phyloP scores from a whole-genome alignment of 2,113 vertebrate genomes.

The Channa maculata region DNA sequence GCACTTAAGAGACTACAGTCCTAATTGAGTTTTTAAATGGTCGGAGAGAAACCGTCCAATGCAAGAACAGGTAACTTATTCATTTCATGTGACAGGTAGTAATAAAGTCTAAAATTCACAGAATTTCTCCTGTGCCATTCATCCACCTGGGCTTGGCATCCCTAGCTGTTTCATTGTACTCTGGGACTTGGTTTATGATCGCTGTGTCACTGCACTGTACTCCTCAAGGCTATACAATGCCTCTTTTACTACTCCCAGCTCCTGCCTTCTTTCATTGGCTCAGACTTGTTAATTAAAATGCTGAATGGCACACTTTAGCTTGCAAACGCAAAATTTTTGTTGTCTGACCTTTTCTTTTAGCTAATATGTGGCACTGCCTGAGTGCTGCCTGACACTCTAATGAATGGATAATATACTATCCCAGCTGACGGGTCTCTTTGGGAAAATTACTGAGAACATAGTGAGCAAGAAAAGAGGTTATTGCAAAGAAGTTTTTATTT shows the following conservation, averaged over 20 bases:
- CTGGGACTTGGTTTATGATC: conserved; percentile 58
- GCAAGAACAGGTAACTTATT: conserved; percentile 30
- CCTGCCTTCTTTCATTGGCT: conserved; percentile 72
- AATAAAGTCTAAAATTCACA: conserved; percentile 50
- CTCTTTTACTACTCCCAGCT: conserved; percentile 45
- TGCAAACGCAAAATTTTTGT: conserved; percentile 71
- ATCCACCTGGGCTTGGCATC: conserved; percentile 41
- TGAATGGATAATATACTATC: conserved; percentile 76
- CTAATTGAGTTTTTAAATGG: conserved; percentile 41
- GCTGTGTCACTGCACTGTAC: conserved; percentile 62
- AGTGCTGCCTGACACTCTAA: conserved; percentile 63
- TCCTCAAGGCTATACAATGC: conserved; percentile 72
- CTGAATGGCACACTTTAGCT: conserved; percentile 80
- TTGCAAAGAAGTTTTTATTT: conserved; percentile 23
- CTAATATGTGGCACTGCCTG: conserved; percentile 52
- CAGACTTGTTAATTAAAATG: conserved; percentile 78
- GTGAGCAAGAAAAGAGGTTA: conserved; percentile 41
- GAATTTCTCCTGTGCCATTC: conserved; percentile 51
- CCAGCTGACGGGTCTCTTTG: conserved; percentile 70
- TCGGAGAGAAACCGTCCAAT: not conserved
- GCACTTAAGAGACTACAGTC: not conserved
- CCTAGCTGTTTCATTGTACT: conserved; percentile 59
- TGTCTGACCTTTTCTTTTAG: conserved; percentile 78
- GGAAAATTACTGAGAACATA: conserved; percentile 73
- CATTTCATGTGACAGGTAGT: conserved; percentile 45